Conservation (phyloP, 2,797 vertebrate species). For the Leucoraja ocellata region DNA sequence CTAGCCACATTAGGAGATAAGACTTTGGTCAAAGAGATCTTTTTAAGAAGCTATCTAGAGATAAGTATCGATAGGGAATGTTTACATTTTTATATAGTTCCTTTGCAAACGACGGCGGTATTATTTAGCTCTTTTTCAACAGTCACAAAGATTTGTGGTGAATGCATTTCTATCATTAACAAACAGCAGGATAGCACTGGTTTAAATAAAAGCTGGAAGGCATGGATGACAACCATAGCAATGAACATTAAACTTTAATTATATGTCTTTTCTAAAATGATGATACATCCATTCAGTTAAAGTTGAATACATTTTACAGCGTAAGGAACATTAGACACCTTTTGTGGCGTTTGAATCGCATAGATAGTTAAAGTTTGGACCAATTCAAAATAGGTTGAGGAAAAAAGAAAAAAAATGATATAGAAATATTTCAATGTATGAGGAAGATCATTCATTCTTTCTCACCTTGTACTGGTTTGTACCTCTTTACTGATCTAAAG, state of each 20-base stretch:
- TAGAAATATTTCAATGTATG: background rate
- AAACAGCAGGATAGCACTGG: background rate
- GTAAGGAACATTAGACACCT: background rate
- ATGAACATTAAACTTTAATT: slow-evolving; percentile 3
- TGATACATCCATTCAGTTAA: background rate
- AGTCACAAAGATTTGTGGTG: background rate
- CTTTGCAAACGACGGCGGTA: background rate
- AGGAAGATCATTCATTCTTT: background rate
- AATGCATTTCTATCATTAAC: background rate
- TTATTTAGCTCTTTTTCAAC: background rate
- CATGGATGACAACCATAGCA: background rate
- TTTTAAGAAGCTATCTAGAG: too few species aligned
- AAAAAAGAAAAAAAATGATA: background rate
- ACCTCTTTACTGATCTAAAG: background rate
- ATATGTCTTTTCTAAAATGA: background rate
- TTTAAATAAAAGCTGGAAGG: background rate
- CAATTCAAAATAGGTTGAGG: background rate
- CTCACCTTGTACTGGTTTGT: background rate
- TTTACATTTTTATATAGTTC: background rate
- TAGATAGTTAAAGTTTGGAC: too few species aligned
- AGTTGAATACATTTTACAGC: background rate
- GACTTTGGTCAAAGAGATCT: too few species aligned
- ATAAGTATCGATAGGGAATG: too few species aligned
- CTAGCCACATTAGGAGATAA: too few species aligned
- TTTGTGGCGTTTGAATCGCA: background rate